These are phyloP conservation scores for Syrphus vitripennis DNA, from an alignment of 2,888 invertebrate genomes.

Conservation along the genomic window DNA sequence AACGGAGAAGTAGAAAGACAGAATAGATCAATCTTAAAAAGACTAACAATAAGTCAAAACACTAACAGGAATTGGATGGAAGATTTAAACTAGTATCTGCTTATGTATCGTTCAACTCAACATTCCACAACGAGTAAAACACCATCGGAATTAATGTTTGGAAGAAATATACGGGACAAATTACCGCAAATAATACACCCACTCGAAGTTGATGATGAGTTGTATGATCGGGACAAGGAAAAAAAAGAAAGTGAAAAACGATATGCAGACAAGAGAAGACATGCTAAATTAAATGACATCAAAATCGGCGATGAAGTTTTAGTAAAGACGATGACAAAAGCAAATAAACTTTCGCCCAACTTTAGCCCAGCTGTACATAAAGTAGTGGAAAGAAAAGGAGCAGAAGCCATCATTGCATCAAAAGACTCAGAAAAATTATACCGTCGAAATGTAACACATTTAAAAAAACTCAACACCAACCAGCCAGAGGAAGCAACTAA, in stretches of 20 bases:
- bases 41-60: conserved; percentile 65
- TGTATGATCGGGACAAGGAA: conserved; percentile 25
- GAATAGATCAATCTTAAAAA: conserved; percentile 73
- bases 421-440: not conserved
- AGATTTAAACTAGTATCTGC: conserved; percentile 62
- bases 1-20: conserved; percentile 74
- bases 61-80: conserved; percentile 64
- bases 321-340: not conserved
- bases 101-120: conserved; percentile 68
- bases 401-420: not conserved
- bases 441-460: not conserved
- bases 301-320: conserved; percentile 10
- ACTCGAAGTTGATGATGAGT: conserved; percentile 15
- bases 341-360: not conserved
- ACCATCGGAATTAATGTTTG: conserved; percentile 73
- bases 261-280: conserved; percentile 35
- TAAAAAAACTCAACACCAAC: not conserved
- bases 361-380: not conserved
- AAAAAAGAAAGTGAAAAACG: not conserved
- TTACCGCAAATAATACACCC: conserved; percentile 46
- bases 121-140: conserved; percentile 73
- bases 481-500: not conserved
- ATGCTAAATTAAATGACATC: no score
- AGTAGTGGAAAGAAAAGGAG: not conserved
- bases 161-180: no score